Conservation (phyloP, 1,140 invertebrate genomes). For the Rhagoletis pomonella region DNA sequence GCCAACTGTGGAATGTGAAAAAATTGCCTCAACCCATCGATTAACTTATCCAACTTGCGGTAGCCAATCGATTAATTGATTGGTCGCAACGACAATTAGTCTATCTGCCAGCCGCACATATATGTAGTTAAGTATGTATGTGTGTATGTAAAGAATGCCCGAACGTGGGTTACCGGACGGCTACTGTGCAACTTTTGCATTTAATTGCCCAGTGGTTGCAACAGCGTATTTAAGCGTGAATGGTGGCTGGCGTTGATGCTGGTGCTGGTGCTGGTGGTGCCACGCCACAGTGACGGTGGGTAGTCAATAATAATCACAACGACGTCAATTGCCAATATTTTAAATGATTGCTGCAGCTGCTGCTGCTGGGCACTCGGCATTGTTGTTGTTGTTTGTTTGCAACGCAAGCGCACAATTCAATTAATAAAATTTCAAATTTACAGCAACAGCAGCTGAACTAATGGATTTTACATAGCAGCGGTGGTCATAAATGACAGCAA, state of each 20-base stretch:
- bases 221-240: neutral
- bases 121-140: neutral
- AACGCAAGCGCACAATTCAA: conserved; percentile 15
- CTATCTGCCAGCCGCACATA: neutral
- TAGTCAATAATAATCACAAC: conserved; percentile 34
- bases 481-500: neutral
- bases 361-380: neutral
- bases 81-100: conserved; percentile 27
- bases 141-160: too few species aligned
- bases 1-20: neutral
- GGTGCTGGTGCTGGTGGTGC: neutral
- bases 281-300: neutral
- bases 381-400: neutral
- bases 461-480: conserved; percentile 49
- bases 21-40: neutral
- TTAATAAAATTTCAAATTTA: conserved; percentile 32
- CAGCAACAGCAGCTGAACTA: conserved; percentile 23
- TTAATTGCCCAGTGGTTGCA: conserved; percentile 35
- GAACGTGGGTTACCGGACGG: neutral
- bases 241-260: neutral
- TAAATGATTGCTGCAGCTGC: conserved; percentile 47
- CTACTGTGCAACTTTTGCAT: conserved; percentile 46
- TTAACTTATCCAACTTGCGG: neutral
- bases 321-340: conserved; percentile 37
- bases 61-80: conserved; percentile 51